Conservation (phyloP, 2,888 invertebrate species). For the Apeira syringaria region DNA sequence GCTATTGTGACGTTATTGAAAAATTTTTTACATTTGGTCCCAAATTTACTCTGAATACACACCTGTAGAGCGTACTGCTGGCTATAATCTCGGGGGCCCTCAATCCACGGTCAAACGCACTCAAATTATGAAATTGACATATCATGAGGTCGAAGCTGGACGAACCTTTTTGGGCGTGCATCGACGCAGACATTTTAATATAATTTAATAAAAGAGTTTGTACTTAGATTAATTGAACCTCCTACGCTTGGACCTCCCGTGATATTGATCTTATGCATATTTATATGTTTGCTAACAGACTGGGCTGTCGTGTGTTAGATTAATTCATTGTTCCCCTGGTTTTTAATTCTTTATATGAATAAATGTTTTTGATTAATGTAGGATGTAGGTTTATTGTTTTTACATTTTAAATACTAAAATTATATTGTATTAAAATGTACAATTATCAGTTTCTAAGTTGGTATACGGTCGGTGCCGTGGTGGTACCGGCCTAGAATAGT, state of each 20-base stretch:
- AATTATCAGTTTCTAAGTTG: too few relatives aligned
- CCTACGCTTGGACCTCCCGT: conserved; percentile 56
- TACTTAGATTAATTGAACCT: conserved; percentile 71
- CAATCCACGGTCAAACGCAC: conserved; percentile 76
- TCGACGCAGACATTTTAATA: conserved; percentile 55
- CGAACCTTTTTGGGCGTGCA: conserved; percentile 38
- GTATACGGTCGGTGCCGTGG: too few relatives aligned
- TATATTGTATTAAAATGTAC: too few relatives aligned
- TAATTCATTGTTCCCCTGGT: conserved; percentile 40
- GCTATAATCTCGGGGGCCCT: conserved; percentile 63
- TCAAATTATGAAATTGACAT: conserved; percentile 83
- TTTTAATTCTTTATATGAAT: conserved; percentile 30
- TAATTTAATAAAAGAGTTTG: conserved; percentile 81
- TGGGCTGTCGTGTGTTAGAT: conserved; percentile 62
- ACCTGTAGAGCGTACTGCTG: conserved; percentile 38
- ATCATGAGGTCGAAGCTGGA: conserved; percentile 49
- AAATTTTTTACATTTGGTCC: too few relatives aligned
- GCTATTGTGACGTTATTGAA: too few relatives aligned
- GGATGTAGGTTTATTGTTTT: neutral
- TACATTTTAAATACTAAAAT: too few relatives aligned
- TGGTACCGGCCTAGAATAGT: too few relatives aligned
- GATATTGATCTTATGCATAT: conserved; percentile 78
- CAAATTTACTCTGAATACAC: neutral
- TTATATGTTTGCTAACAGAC: conserved; percentile 72
- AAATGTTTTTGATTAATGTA: conserved; percentile 1